Evolutionary conservation across 1,140 invertebrate genomes (phyloP).

Genomic region (Camponotus pennsylvanicus): DNA sequence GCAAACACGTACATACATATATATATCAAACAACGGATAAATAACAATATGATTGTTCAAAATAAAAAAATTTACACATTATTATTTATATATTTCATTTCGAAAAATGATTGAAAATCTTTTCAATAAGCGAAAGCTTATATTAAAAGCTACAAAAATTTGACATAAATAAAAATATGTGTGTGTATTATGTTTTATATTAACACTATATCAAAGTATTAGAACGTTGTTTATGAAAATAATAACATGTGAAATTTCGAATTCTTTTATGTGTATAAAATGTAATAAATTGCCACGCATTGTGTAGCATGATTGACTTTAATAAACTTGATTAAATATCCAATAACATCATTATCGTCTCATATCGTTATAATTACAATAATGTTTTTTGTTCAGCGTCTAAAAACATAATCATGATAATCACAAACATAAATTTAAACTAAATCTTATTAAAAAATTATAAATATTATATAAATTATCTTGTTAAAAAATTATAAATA

Average conservation of each 20-base stretch:
- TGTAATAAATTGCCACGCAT: conserved; percentile 5
- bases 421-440: neutral
- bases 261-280: conserved; percentile 15
- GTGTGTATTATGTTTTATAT: too few relatives aligned
- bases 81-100: neutral
- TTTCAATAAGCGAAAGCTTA: neutral
- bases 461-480: neutral
- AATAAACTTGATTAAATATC: conserved; percentile 53
- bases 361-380: neutral
- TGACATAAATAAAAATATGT: neutral
- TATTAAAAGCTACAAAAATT: neutral
- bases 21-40: neutral
- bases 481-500: neutral
- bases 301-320: neutral
- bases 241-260: neutral
- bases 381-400: conserved; percentile 15
- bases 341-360: conserved; percentile 30
- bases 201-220: neutral
- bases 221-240: neutral
- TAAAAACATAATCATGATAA: conserved; percentile 31
- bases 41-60: neutral
- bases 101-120: neutral
- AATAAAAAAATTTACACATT: neutral
- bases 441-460: neutral
- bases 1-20: too few relatives aligned